Evolutionary conservation across 2,113 vertebrate species (phyloP).

Genomic region (Leptosomus discolor): DNA sequence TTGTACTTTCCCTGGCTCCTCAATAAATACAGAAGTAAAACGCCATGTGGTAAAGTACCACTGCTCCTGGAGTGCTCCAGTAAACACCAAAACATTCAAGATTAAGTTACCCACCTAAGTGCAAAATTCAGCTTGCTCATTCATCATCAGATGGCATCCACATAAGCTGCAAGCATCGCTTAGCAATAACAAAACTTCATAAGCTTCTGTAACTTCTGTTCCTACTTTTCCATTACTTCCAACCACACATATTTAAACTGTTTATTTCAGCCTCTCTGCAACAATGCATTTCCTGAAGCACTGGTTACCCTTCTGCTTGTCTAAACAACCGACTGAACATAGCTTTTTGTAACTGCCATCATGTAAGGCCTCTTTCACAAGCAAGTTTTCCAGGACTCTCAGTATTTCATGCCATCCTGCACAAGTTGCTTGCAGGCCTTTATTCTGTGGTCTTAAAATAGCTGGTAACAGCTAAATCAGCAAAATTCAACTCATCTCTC

Average conservation of each 20-base stretch:
- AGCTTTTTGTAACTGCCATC: not conserved
- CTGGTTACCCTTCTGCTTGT: not conserved
- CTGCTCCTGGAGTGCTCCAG: not conserved
- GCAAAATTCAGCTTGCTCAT: not conserved
- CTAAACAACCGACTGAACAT: accelerated
- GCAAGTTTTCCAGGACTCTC: not conserved
- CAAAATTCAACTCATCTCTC: not conserved
- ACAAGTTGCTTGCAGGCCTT: not conserved
- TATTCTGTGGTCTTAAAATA: not conserved
- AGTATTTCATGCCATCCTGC: not conserved
- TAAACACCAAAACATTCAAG: not conserved
- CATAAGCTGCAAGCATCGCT: not conserved
- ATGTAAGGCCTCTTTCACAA: not conserved
- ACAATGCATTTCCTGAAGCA: not conserved
- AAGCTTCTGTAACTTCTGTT: not conserved
- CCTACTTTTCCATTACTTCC: not conserved
- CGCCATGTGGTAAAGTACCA: not conserved
- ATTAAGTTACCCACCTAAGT: not conserved
- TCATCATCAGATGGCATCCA: not conserved
- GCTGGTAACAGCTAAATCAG: not conserved
- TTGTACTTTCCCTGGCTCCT: not conserved
- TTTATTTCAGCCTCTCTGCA: not conserved
- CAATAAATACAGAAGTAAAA: not conserved
- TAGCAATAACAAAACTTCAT: not conserved
- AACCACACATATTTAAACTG: not conserved